Conservation (phyloP, 2,113 vertebrate species). For the Oplegnathus fasciatus region DNA sequence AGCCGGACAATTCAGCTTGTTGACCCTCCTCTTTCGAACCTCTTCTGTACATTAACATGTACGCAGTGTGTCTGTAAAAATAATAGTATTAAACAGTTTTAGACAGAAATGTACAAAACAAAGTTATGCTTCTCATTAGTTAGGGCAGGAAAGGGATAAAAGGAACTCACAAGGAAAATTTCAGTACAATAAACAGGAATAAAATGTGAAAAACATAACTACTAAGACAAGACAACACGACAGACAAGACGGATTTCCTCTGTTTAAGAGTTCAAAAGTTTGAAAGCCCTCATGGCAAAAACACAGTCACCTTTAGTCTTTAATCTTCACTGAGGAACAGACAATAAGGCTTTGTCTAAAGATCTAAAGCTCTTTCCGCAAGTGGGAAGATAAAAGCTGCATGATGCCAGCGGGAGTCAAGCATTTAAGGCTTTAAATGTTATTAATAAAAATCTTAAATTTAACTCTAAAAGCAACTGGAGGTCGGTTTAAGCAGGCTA, state of each 20-base stretch:
- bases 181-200: slow-evolving; percentile 16
- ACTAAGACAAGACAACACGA: slow-evolving; percentile 29
- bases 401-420: slow-evolving; percentile 38
- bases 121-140: background rate
- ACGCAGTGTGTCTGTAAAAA: slow-evolving; percentile 65
- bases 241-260: slow-evolving; percentile 54
- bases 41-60: slow-evolving; percentile 84
- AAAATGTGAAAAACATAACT: slow-evolving; percentile 17
- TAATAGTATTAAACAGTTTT: background rate
- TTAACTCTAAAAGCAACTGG: slow-evolving; percentile 17
- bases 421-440: slow-evolving; percentile 48
- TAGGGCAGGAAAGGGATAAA: background rate
- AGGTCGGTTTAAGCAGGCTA: background rate
- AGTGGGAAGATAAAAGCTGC: slow-evolving; percentile 51
- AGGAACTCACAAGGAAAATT: background rate
- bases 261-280: slow-evolving; percentile 49
- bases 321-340: slow-evolving; percentile 48
- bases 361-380: slow-evolving; percentile 49
- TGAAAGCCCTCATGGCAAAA: slow-evolving; percentile 22
- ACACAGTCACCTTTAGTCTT: slow-evolving; percentile 36
- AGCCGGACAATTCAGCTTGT: slow-evolving; percentile 36
- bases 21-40: background rate
- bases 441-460: slow-evolving; percentile 43
- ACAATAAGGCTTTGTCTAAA: slow-evolving; percentile 64
- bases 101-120: background rate